A percentile compares a stretch with the other conserved stretches of the same genome.
These are phyloP conservation scores for Drosophila teissieri DNA, from an alignment of 1,140 invertebrate species.

Conservation along the genomic window DNA sequence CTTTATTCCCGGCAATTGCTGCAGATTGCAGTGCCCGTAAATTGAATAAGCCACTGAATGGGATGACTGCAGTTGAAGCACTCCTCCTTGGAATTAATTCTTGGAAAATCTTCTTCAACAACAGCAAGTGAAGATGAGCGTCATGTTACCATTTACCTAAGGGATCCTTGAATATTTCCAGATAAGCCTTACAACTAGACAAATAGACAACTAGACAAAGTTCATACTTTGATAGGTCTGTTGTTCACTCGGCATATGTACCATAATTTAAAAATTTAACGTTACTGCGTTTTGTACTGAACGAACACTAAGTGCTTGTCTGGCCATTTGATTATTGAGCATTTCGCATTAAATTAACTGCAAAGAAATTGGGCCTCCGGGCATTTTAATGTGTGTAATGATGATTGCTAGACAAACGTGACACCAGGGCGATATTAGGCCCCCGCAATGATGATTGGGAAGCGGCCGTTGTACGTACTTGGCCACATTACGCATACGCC, in stretches of 20 bases:
- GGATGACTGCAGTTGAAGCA: neutral
- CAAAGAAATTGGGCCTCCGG: slow-evolving; percentile 30
- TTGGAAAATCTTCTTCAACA: neutral
- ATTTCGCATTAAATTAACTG: slow-evolving; percentile 23
- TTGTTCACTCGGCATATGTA: too few species aligned
- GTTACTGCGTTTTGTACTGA: neutral
- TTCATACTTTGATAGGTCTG: too few species aligned
- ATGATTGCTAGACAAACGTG: slow-evolving; percentile 40
- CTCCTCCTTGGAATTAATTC: neutral
- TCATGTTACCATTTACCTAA: neutral
- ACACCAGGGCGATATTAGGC: slow-evolving; percentile 44
- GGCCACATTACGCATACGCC: slow-evolving; percentile 49
- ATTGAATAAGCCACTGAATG: slow-evolving; percentile 34
- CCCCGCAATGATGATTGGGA: slow-evolving; percentile 48
- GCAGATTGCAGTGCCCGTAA: slow-evolving; percentile 19
- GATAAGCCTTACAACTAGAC: neutral
- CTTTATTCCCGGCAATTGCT: slow-evolving; percentile 11
- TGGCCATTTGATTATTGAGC: neutral
- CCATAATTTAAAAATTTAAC: too few species aligned
- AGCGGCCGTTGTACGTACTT: slow-evolving; percentile 9
- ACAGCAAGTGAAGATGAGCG: neutral
- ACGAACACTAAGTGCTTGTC: neutral
- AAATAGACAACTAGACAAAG: too few species aligned
- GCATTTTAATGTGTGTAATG: slow-evolving; percentile 37
- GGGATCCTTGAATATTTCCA: neutral